Evolutionary conservation across 2,797 vertebrate genomes (phyloP).

Genomic region (Artibeus lituratus): DNA sequence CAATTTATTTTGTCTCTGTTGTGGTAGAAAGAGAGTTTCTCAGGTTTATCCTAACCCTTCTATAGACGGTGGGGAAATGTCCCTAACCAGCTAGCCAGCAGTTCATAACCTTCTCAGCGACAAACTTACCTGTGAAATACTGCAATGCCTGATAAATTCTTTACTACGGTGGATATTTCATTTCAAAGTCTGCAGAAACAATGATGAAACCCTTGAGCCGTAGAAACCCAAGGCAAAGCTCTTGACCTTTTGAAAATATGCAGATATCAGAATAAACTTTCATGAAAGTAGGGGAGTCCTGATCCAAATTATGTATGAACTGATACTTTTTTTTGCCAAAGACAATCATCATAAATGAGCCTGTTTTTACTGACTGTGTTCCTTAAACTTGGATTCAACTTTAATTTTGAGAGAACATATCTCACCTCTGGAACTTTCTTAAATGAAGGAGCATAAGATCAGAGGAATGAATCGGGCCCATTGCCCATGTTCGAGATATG

Average conservation of each 20-base stretch:
- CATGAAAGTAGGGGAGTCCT: neutral
- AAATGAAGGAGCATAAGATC: neutral
- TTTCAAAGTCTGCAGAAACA: slow-evolving; percentile 36
- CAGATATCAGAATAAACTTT: neutral
- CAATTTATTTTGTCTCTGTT: neutral
- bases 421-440: neutral
- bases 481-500: neutral
- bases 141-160: neutral
- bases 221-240: slow-evolving; percentile 22
- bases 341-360: neutral
- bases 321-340: neutral
- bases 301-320: neutral
- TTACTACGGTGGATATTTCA: slow-evolving; percentile 16
- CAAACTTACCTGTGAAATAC: neutral
- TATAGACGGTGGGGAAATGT: neutral
- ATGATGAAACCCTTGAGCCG: slow-evolving; percentile 8
- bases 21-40: neutral
- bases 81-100: neutral
- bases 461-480: neutral
- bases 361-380: neutral
- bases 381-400: neutral
- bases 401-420: neutral
- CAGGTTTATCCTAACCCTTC: neutral
- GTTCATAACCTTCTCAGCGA: neutral
- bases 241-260: slow-evolving; percentile 45